phyloP scores from a whole-genome alignment of 2,888 invertebrate genomes.

The Athetis lepigone region DNA sequence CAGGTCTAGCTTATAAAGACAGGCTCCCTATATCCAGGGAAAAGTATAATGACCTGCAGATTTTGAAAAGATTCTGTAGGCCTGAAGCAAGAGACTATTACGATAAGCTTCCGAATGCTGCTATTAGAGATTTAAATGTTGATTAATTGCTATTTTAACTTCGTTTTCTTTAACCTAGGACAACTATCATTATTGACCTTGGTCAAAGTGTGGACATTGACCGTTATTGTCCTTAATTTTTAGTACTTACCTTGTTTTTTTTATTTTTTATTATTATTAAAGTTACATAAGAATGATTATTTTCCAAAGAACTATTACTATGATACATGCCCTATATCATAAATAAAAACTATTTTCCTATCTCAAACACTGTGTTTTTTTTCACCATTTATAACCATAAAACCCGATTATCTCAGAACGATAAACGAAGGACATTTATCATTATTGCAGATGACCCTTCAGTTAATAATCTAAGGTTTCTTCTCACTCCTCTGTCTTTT shows the following conservation, averaged over 20 bases:
- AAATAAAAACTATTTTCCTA: background rate
- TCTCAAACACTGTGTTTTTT: background rate
- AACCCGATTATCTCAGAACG: background rate
- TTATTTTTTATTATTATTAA: constrained; percentile 1
- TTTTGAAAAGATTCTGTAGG: constrained; percentile 1
- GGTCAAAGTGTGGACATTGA: background rate
- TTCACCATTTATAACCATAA: constrained; percentile 1
- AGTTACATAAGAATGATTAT: background rate
- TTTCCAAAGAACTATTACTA: constrained; percentile 1
- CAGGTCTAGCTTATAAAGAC: constrained; percentile 7
- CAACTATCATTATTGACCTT: constrained; percentile 7
- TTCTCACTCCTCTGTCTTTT: too few relatives aligned
- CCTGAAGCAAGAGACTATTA: constrained; percentile 3
- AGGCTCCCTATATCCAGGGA: constrained; percentile 1
- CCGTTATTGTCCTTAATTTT: constrained; percentile 4
- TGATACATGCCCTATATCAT: background rate
- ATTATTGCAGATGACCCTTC: background rate
- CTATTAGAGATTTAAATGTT: background rate
- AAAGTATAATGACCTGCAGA: constrained; percentile 10
- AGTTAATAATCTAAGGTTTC: too few relatives aligned
- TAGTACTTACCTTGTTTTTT: background rate
- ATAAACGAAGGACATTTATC: background rate
- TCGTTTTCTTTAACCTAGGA: too few relatives aligned
- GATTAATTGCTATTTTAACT: constrained; percentile 1
- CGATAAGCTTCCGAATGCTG: constrained; percentile 1